Percentiles rank a stretch among this genome's conserved stretches.
Evolutionary conservation across 2,888 invertebrate genomes (phyloP).

Genomic region (Apodemia hepburni): DNA sequence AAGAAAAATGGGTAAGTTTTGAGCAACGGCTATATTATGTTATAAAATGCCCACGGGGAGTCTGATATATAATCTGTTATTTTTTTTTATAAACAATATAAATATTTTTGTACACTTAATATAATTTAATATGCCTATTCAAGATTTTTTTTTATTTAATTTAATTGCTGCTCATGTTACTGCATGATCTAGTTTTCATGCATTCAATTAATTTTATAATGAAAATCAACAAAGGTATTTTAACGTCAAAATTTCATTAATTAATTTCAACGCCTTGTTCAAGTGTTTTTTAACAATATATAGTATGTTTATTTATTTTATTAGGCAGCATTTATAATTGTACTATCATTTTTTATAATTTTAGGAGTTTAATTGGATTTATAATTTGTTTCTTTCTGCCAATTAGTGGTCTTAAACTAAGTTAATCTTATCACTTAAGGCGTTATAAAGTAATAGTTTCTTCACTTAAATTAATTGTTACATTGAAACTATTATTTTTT

Average conservation of each 20-base stretch:
- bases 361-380: not conserved
- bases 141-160: not conserved
- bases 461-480: not conserved
- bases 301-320: not conserved
- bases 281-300: not conserved
- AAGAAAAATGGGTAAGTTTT: conserved; percentile 7
- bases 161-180: not conserved
- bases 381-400: not conserved
- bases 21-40: not conserved
- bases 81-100: not conserved
- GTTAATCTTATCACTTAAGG: not conserved
- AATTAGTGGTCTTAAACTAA: not conserved
- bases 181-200: not conserved
- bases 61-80: not conserved
- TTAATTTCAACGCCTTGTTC: conserved; percentile 8
- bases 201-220: conserved; percentile 7
- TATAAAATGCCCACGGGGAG: conserved; percentile 8
- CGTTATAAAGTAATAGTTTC: not conserved
- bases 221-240: conserved; percentile 2
- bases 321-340: not conserved
- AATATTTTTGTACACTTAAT: not conserved
- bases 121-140: not conserved
- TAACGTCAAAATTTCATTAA: conserved; percentile 1
- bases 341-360: not conserved
- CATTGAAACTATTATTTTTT: not conserved